Evolutionary conservation across 37 sponge, comb jelly and placozoan species (phyloP), one percentile per base, ranked within the genome.

Genomic region (Chondrilla cf. caribensis): DNA sequence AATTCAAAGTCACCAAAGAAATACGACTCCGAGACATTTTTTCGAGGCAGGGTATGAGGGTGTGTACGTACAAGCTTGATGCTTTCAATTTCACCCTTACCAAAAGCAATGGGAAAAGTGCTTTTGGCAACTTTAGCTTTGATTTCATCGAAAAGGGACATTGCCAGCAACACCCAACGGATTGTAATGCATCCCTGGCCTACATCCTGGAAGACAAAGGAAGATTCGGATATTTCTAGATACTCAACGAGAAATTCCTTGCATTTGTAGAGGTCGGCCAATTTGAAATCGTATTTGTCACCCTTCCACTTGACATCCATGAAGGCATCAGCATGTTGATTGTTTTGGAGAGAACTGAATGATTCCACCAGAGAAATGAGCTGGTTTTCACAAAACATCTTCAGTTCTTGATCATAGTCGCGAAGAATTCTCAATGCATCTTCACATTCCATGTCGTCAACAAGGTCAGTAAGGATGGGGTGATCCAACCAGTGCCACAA

Each of bases 241-340:
- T 29, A 33, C 3, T 67, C 35, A 1, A 67, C 68, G 35, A 67
- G 35, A 33, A 67, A 67, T 1, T 67, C 35, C 68, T 67, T 67
- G 4, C 32, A n/a, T 67, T 67, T 67, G 35, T 67, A 67, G 14
- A 67, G 68, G 1, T 67, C 32, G 17, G 32, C 68, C 32, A 67
- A 4, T 33, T 67, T 67, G 32, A 67, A 67, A 28, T 29, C 29
- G 2, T 1, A 28, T 29, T 67, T 67, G 33, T 29, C 68, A 7
- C 68, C 68, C 1, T 67, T 29, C 68, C 68, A 67, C 4, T 67
- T 67, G 35, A 67, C 68, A 1, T 67, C 68, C 68, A 67, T 67
- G 35, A 28, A 67, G 17, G 68, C 35, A 33, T 47, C 51, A 47
- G 6, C 6, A 47, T 14, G 51, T 47, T 11, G 51, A 11, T 47